Base-by-base conservation (phyloP, 1,140 invertebrate genomes). In the Heliothis subflexa region DNA sequence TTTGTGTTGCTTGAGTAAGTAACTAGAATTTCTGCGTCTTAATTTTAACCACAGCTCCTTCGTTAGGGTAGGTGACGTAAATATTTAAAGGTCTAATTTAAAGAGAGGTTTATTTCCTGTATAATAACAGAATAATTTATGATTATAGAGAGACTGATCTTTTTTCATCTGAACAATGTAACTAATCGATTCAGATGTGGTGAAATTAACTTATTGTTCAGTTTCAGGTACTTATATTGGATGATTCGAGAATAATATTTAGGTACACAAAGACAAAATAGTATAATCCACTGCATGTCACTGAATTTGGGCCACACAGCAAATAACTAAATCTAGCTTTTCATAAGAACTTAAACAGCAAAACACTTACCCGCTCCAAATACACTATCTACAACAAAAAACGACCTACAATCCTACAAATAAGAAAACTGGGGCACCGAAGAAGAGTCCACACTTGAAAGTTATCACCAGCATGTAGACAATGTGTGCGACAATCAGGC, bases 401-500 rank as follows among this genome's bases (percentile, higher is more conserved):
- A 61, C 13, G 55, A 28, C 55, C 18, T 25, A 16, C 61, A 45
- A 45, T 18, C 47, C n/a, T 33, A 33, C 33, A 33, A 33, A 33
- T 33, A 33, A 33, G 61, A 12, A 18, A 64, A 45, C 61, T 45
- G 16, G 61, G 21, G 10, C 64, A 13, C 40, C 40, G 13, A 49
- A 71, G 50, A 40, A 71, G 50, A 10, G 71, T 18, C 18, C 40
- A 28, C 45, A 47, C 45, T 62, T 66, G 62, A 28, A 47, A 68
- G 47, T 52, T 77, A 62, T 75, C 47, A 33, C 49, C 21, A 62
- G 72, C 5, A 18, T 55, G 72, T 78, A 70, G 80, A 75, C 76
- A 78, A 64, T 49, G 81, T 78, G 64, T 71, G 77, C 64, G 73
- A 80, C 72, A 73, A 80, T 77, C 75, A 73, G 80, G 71, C 79